Conservation (phyloP, 1,140 invertebrate genomes). For the Lepidostoma basale region DNA sequence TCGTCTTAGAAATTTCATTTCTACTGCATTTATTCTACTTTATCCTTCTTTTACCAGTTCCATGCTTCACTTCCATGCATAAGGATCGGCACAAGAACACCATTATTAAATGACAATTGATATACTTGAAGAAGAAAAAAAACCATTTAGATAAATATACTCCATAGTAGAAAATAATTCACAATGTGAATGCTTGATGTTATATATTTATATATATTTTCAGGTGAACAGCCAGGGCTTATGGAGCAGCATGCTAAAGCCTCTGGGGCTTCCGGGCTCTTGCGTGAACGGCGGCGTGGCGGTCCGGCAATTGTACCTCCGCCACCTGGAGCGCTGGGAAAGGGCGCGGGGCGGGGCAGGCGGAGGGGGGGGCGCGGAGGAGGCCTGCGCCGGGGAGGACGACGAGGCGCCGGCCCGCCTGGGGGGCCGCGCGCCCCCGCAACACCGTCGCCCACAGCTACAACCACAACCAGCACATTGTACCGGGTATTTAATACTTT, state of each 20-base stretch:
- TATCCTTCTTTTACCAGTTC: no score
- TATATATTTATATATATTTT: no score
- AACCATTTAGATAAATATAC: no score
- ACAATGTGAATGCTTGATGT: no score
- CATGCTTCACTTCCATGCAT: no score
- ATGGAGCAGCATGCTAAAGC: conserved; percentile 81
- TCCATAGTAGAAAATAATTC: no score
- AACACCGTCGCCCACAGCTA: conserved; percentile 80
- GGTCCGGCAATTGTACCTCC: conserved; percentile 87
- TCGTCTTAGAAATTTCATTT: no score
- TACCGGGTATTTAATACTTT: conserved; percentile 63
- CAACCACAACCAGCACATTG: conserved; percentile 82
- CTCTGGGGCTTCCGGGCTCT: conserved; percentile 76
- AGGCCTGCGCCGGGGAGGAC: conserved; percentile 75
- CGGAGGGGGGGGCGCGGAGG: conserved; percentile 64
- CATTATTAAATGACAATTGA: no score
- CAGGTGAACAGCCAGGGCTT: conserved; percentile 85
- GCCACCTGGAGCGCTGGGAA: conserved; percentile 70
- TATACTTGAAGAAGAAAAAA: no score
- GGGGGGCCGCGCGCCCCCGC: conserved; percentile 67
- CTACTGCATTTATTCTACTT: no score
- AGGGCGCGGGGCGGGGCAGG: conserved; percentile 38
- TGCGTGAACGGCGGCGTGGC: conserved; percentile 88
- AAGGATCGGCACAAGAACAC: no score
- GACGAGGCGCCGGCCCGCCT: conserved; percentile 73